Base-by-base conservation (phyloP, 2,113 vertebrate species). In the Phaethornis superciliosus region DNA sequence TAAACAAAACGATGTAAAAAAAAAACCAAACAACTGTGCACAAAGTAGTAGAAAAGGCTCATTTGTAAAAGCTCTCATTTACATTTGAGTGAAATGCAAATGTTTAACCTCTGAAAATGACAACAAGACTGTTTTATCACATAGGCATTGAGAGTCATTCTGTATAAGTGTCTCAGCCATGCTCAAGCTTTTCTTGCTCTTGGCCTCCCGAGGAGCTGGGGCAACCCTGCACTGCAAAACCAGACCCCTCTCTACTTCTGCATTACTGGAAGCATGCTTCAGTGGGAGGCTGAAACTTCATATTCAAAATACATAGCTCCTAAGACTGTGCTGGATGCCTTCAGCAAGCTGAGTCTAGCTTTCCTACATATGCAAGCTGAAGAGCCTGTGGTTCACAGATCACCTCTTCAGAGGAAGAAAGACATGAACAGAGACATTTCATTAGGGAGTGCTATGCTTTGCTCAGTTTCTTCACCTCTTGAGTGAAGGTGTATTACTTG, bases 251-350 rank as follows among this genome's bases (percentile, higher is more conserved):
- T 60, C 47, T 89, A 30, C 5, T 78, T 79, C 70, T 82, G 62
- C 47, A 26, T 15, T 26, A 14, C 40, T 42, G 32, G 21, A 67
- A 58, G 6, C 14, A 20, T 0, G 0, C 12, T 56, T n/a, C 21
- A 11, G 70, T 12, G 8, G 12, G 9, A 94, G 27, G 35, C 15
- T 81, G 46, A 77, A 32, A 51, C 5, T 76, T 33, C 37, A 7
- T 44, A 58, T 33, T 44, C 1, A 3, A 71, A 64, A 68, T 35
- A 56, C 1, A 15, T 40, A 46, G n/a, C 3, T 23, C 12, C 6
- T 44, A 33, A 64, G 22, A 15, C 26, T 26, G 9, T 15, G 56
- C 62, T 72, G 52, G 37, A 21, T 91, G 60, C 52, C 28, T 37
- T 58, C n/a, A 69, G 13, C 1, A 58, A 30, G 5, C 30, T 63